Evolutionary conservation across 2,113 vertebrate species (phyloP).

Genomic region (Peromyscus maniculatus): DNA sequence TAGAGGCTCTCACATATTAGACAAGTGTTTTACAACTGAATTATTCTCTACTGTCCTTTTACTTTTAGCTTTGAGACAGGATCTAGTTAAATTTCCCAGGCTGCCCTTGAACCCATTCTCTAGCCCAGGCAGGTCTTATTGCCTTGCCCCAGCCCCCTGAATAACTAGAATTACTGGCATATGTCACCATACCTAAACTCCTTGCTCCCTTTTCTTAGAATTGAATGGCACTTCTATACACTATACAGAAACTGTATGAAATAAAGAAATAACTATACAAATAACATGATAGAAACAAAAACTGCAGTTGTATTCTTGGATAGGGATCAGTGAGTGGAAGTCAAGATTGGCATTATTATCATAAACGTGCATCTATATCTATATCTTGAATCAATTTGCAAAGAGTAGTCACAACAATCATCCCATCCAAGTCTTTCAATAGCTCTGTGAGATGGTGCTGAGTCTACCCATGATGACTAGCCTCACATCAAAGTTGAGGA

Average conservation of each 20-base stretch:
- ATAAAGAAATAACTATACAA: background rate
- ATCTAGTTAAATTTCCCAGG: background rate
- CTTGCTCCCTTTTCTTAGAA: conserved; percentile 29
- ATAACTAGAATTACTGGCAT: background rate
- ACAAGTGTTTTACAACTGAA: background rate
- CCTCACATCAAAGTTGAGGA: conserved; percentile 47
- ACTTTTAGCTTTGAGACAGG: background rate
- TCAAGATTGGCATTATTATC: background rate
- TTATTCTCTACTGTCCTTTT: background rate
- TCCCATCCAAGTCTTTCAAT: conserved; percentile 35
- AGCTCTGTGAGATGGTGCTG: conserved; percentile 23
- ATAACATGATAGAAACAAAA: conserved; percentile 42
- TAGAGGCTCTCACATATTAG: background rate
- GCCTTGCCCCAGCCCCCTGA: background rate
- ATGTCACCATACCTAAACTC: background rate
- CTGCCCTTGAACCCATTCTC: background rate
- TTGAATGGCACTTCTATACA: background rate
- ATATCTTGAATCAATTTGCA: conserved; percentile 42
- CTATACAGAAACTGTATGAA: conserved; percentile 34
- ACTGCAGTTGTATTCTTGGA: background rate
- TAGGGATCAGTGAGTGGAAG: conserved; percentile 16
- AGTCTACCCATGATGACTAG: conserved; percentile 29
- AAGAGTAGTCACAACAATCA: conserved; percentile 32
- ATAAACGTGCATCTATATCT: conserved; percentile 20
- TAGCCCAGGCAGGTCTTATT: background rate